phyloP scores from a whole-genome alignment of 2,888 invertebrate genomes.

The Gastracanthus pulcherrimus region DNA sequence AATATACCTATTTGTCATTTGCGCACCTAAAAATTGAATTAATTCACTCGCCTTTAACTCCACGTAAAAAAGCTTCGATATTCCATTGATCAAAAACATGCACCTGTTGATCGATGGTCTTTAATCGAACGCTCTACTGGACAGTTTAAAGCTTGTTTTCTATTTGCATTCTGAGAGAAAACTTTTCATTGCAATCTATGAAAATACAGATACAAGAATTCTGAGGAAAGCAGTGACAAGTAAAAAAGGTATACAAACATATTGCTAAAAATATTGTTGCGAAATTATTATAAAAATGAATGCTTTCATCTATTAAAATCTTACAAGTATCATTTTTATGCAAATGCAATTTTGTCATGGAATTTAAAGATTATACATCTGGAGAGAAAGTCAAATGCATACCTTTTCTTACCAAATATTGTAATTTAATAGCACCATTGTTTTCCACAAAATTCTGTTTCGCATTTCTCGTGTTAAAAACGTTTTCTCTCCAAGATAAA shows the following conservation, averaged over 20 bases:
- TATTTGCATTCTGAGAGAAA: neutral
- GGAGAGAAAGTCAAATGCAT: neutral
- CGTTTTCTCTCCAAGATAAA: neutral
- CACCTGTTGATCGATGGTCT: neutral
- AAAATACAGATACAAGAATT: conserved; percentile 3
- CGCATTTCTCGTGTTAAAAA: neutral
- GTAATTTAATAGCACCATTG: neutral
- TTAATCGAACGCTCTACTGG: conserved; percentile 16
- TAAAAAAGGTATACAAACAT: neutral
- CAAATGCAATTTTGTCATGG: conserved; percentile 28
- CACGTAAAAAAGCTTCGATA: neutral
- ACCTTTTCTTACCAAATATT: neutral
- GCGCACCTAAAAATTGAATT: conserved; percentile 43
- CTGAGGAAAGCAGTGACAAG: neutral
- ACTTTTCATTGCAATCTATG: neutral
- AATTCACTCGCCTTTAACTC: conserved; percentile 11
- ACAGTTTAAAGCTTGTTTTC: conserved; percentile 15
- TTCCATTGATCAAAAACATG: neutral
- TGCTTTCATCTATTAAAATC: neutral
- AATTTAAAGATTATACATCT: neutral
- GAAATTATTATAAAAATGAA: no score
- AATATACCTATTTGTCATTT: conserved; percentile 37
- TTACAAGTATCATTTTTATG: neutral
- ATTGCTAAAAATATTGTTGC: neutral
- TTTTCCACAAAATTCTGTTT: conserved; percentile 26